Percentiles rank a stretch among this genome's conserved stretches.
Evolutionary conservation across 2,113 vertebrate genomes (phyloP).

Genomic region (Tetrao urogallus): DNA sequence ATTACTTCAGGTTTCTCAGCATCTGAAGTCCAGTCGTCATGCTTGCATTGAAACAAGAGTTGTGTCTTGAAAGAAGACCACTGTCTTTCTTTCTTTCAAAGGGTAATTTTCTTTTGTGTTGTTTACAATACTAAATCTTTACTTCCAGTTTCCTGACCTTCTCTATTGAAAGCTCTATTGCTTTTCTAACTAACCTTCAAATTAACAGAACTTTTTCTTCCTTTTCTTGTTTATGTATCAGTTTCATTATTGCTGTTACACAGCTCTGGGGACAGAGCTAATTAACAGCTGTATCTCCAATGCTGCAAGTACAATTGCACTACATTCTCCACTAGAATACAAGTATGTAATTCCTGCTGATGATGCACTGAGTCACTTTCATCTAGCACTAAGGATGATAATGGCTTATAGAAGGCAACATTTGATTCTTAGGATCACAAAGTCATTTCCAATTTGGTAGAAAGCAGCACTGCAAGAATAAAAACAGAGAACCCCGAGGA

Average conservation of each 20-base stretch:
- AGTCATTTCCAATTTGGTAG: background rate
- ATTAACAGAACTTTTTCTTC: slow-evolving; percentile 11
- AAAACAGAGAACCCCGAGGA: background rate
- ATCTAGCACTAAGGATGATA: background rate
- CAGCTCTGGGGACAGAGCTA: slow-evolving; percentile 1
- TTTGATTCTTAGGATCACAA: background rate
- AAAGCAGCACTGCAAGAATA: background rate
- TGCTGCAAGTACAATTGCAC: background rate
- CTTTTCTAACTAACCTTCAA: background rate
- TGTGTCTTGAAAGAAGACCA: background rate
- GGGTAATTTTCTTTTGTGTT: background rate
- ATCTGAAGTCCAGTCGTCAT: background rate
- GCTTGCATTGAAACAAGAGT: background rate
- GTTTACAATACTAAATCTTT: background rate
- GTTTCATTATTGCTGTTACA: background rate
- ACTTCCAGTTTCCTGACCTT: background rate
- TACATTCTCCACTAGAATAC: background rate
- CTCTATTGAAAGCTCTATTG: background rate
- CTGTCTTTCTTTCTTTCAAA: background rate
- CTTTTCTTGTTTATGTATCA: slow-evolving; percentile 11
- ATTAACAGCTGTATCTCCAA: background rate
- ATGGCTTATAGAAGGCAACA: background rate
- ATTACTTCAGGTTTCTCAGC: background rate
- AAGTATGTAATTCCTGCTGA: background rate
- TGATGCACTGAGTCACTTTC: slow-evolving; percentile 23